Evolutionary conservation across 2,888 invertebrate genomes (phyloP).

Genomic region (Himalopsyche anomala): DNA sequence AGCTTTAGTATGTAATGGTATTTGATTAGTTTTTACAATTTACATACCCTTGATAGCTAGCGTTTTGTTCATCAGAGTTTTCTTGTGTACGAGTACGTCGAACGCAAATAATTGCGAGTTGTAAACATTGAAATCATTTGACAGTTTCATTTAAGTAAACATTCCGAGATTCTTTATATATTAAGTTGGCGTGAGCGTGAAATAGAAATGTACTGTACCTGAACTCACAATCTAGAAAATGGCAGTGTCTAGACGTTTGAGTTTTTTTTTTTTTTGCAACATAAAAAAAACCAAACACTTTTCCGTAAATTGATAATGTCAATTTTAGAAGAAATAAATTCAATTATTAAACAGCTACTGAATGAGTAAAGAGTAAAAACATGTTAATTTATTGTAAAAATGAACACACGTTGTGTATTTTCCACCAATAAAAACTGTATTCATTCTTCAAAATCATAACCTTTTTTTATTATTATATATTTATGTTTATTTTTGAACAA

Average conservation of each 20-base stretch:
- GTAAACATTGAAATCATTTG: slow-evolving; percentile 2
- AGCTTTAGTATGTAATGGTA: no score
- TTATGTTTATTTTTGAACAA: no score
- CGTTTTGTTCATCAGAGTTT: not conserved
- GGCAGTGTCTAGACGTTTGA: slow-evolving; percentile 7
- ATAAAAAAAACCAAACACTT: not conserved
- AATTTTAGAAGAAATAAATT: not conserved
- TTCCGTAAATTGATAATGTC: not conserved
- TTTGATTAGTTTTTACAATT: not conserved
- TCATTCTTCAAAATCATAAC: no score
- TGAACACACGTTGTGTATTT: no score
- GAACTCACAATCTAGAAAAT: not conserved
- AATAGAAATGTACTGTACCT: not conserved
- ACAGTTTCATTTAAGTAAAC: slow-evolving; percentile 16
- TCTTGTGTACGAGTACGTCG: not conserved
- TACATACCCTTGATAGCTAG: not conserved
- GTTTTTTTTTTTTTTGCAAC: not conserved
- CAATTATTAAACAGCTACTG: no score
- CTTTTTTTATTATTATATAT: no score
- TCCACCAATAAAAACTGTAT: no score
- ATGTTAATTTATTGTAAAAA: no score
- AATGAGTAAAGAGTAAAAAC: no score
- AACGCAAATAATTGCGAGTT: not conserved
- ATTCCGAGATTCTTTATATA: not conserved
- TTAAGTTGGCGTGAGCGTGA: not conserved